Conservation (phyloP, 2,113 vertebrate species). For the Synchiropus splendidus region DNA sequence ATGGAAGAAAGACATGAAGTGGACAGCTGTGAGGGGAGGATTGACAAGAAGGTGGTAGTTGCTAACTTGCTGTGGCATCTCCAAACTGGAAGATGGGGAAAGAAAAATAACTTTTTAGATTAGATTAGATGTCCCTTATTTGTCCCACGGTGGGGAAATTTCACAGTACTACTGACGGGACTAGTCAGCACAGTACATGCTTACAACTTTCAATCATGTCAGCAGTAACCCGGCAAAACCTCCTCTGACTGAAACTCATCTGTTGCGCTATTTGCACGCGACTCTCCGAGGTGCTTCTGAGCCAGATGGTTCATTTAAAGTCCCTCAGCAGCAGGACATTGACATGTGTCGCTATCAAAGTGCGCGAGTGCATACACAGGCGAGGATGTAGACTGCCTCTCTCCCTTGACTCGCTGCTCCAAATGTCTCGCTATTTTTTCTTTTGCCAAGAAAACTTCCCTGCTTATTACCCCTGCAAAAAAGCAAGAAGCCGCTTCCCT, state of each 20-base stretch:
- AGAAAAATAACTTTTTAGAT: no score
- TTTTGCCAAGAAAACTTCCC: constrained; percentile 14
- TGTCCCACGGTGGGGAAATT: no score
- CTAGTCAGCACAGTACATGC: no score
- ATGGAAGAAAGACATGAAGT: no score
- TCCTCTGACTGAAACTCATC: not conserved
- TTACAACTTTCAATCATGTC: no score
- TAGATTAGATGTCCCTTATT: no score
- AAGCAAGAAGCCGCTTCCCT: not conserved
- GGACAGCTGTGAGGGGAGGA: no score
- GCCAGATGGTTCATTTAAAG: constrained; percentile 40
- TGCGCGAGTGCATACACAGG: constrained; percentile 30
- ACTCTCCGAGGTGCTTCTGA: constrained; percentile 29
- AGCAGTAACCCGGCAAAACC: no score
- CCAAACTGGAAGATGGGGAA: no score
- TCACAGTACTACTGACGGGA: no score
- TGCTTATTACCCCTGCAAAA: constrained; percentile 19
- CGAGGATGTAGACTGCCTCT: constrained; percentile 7
- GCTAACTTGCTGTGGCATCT: no score
- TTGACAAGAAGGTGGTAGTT: no score
- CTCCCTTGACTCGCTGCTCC: constrained; percentile 16
- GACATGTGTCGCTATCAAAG: constrained; percentile 37
- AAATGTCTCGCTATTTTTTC: constrained; percentile 20
- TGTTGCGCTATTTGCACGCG: constrained; percentile 36
- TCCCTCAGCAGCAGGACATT: constrained; percentile 41